phyloP scores from a whole-genome alignment of 2,888 invertebrate species.

The Eupeodes luniger region DNA sequence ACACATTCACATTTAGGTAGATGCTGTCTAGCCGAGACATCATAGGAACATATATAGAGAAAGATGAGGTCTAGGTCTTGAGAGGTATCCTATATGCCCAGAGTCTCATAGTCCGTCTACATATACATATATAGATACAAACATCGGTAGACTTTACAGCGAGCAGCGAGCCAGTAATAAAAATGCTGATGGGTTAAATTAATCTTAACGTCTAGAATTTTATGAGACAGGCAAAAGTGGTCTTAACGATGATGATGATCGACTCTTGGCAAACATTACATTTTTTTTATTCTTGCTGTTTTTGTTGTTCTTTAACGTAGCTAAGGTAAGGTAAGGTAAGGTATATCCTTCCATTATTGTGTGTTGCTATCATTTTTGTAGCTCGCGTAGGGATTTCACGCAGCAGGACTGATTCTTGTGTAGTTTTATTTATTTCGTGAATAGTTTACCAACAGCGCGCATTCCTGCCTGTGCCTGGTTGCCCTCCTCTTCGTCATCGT shows the following conservation, averaged over 20 bases:
- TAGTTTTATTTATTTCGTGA: conserved; percentile 74
- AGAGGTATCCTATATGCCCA: neutral
- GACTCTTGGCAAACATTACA: conserved; percentile 74
- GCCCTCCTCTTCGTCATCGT: conserved; percentile 55
- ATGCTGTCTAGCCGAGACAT: conserved; percentile 47
- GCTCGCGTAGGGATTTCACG: conserved; percentile 65
- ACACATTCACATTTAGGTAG: conserved; percentile 42
- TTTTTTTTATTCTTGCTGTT: conserved; percentile 46
- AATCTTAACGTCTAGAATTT: conserved; percentile 74
- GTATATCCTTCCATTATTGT: conserved; percentile 16
- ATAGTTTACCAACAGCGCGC: conserved; percentile 48
- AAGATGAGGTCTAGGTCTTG: neutral
- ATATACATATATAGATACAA: neutral
- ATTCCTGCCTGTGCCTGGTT: neutral
- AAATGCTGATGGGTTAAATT: conserved; percentile 72
- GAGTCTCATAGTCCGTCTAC: neutral
- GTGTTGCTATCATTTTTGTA: conserved; percentile 34
- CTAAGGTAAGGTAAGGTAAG: neutral
- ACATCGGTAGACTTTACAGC: neutral
- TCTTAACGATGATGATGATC: conserved; percentile 76
- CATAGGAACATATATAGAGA: neutral
- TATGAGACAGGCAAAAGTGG: conserved; percentile 75
- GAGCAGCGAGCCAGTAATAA: conserved; percentile 64
- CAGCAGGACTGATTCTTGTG: conserved; percentile 61
- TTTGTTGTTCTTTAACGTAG: neutral